phyloP scores from a whole-genome alignment of 2,888 invertebrate species.

The Scotopteryx bipunctaria region DNA sequence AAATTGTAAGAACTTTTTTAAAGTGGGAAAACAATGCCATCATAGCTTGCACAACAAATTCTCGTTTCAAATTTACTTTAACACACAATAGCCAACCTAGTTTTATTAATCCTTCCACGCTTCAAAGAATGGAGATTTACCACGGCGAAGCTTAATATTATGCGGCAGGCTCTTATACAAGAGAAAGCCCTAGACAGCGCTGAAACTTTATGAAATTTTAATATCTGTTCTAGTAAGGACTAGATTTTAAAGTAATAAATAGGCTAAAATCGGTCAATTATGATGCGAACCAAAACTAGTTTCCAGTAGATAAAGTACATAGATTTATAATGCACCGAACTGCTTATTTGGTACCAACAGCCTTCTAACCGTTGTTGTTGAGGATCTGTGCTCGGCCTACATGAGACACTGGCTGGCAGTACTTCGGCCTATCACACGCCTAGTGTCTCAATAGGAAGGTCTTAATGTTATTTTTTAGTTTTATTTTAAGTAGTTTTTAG shows the following conservation, averaged over 20 bases:
- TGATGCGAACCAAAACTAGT: background rate
- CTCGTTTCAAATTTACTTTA: conserved; percentile 18
- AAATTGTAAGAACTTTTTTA: background rate
- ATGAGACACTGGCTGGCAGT: too few relatives aligned
- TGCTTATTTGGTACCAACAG: too few relatives aligned
- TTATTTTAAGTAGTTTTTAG: too few relatives aligned
- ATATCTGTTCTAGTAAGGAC: conserved; percentile 58
- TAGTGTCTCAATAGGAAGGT: too few relatives aligned
- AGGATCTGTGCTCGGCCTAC: too few relatives aligned
- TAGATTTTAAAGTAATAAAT: conserved; percentile 46
- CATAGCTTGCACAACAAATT: conserved; percentile 8
- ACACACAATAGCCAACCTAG: conserved; percentile 31
- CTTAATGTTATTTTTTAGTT: too few relatives aligned
- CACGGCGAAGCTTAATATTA: conserved; percentile 62
- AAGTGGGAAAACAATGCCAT: background rate
- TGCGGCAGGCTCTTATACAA: conserved; percentile 59
- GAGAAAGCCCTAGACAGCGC: conserved; percentile 60
- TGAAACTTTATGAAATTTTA: conserved; percentile 70
- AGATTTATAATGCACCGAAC: too few relatives aligned
- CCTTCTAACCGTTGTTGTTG: too few relatives aligned
- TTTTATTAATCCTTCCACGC: conserved; percentile 53
- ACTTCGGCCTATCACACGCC: too few relatives aligned
- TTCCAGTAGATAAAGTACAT: background rate
- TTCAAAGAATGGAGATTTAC: conserved; percentile 60
- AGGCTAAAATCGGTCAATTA: conserved; percentile 11